Evolutionary conservation across 2,888 invertebrate genomes (phyloP).

Genomic region (Scaptomyza polygonia): DNA sequence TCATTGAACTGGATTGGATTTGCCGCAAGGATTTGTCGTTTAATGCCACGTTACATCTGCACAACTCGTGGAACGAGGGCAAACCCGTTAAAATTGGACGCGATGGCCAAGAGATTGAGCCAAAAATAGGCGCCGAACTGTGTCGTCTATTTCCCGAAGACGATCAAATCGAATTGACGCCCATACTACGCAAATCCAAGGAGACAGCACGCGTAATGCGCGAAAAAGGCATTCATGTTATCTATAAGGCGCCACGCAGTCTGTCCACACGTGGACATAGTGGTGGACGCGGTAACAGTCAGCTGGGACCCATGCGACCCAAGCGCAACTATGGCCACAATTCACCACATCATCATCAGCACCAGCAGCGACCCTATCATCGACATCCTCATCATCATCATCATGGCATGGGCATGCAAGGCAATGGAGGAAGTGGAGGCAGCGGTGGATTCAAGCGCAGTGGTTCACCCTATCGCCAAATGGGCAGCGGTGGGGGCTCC

Average conservation of each 20-base stretch:
- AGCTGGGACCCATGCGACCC: slow-evolving; percentile 69
- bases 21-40: slow-evolving; percentile 97
- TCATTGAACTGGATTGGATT: slow-evolving; percentile 98
- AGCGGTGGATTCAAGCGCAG: slow-evolving; percentile 74
- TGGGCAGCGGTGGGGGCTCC: slow-evolving; percentile 76
- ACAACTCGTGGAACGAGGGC: slow-evolving; percentile 99
- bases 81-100: slow-evolving; percentile 99
- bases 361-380: slow-evolving; percentile 87
- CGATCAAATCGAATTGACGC: slow-evolving; percentile 94
- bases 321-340: slow-evolving; percentile 81
- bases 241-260: slow-evolving; percentile 85
- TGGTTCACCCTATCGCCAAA: slow-evolving; percentile 78
- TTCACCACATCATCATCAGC: slow-evolving; percentile 85
- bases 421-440: slow-evolving; percentile 60
- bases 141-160: slow-evolving; percentile 96
- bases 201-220: slow-evolving; percentile 90
- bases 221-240: slow-evolving; percentile 83
- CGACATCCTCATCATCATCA: slow-evolving; percentile 74
- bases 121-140: slow-evolving; percentile 96
- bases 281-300: slow-evolving; percentile 80
- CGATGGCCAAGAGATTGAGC: slow-evolving; percentile 99
- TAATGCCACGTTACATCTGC: slow-evolving; percentile 94
- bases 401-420: slow-evolving; percentile 77
- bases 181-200: slow-evolving; percentile 93
- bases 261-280: slow-evolving; percentile 82